These are phyloP conservation scores for Dicycla oo DNA, from an alignment of 2,888 invertebrate species.

Conservation along the genomic window DNA sequence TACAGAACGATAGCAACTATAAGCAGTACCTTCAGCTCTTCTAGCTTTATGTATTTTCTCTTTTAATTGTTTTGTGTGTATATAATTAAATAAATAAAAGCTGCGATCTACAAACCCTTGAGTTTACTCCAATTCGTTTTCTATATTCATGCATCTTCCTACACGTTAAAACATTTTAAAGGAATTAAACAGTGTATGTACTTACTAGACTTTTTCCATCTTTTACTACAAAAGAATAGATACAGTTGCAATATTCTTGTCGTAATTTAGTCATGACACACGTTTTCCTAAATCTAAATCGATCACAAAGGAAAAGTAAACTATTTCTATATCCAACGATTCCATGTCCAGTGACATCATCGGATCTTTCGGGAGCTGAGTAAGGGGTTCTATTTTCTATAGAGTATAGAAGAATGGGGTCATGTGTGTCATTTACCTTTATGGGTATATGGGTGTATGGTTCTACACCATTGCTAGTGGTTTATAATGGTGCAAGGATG, in stretches of 20 bases:
- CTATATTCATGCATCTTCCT: not conserved
- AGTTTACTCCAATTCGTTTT: not conserved
- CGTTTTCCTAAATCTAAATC: slow-evolving; percentile 35
- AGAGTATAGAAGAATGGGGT: slow-evolving; percentile 52
- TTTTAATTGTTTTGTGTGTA: too few relatives aligned
- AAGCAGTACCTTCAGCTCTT: too few relatives aligned
- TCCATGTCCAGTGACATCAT: slow-evolving; percentile 56
- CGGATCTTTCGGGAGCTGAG: slow-evolving; percentile 44
- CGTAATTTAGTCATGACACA: slow-evolving; percentile 34
- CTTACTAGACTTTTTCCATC: not conserved
- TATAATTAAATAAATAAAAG: too few relatives aligned
- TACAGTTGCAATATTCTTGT: not conserved
- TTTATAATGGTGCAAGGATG: slow-evolving; percentile 44
- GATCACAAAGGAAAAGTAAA: slow-evolving; percentile 54
- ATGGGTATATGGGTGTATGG: slow-evolving; percentile 27
- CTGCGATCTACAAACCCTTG: too few relatives aligned
- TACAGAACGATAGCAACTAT: too few relatives aligned
- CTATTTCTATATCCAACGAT: slow-evolving; percentile 52
- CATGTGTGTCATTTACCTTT: slow-evolving; percentile 64
- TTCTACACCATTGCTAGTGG: slow-evolving; percentile 40
- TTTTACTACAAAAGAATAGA: not conserved
- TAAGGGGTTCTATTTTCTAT: slow-evolving; percentile 58
- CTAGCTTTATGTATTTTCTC: too few relatives aligned
- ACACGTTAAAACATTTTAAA: not conserved
- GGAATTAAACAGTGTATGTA: not conserved